Evolutionary conservation across 2,797 vertebrate species (phyloP), one percentile per base, ranked within the genome.

Genomic region (Erithacus rubecula): DNA sequence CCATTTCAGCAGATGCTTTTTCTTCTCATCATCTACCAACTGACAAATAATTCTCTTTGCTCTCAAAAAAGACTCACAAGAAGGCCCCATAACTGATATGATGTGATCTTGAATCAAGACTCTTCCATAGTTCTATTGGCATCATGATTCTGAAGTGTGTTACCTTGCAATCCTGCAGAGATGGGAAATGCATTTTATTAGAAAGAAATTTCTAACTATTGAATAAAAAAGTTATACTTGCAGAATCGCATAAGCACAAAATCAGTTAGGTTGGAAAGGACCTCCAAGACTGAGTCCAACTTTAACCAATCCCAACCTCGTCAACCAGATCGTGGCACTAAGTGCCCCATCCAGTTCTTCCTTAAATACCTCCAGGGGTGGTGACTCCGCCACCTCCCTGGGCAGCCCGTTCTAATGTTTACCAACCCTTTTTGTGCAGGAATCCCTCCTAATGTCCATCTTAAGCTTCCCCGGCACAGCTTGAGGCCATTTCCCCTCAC

Each of bases 351-450:
- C 29, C 43, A 39, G 20, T 19, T 21, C 58, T 56, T 47, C 29
- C 37, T 29, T 70, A 12, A 64, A 58, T 6, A 9, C 15, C 20
- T 37, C 29, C 3, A 21, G 5, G 7, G 24, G 3, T 0, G 0
- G 17, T 13, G 37, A 63, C 7, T 69, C 20, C 1, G 6, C 11
- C 43, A 44, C 29, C 36, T 76, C 10, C 22, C 20, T 9, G 43
- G 49, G 56, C 49, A 56, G 27, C 19, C n/a, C 14, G 24, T 53
- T 68, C 24, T 30, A 41, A 32, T 11, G 11, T 51, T 36, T 51
- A 62, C 56, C 9, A 43, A 39, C n/a, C 7, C n/a, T 26, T 37
- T 63, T 9, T 19, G 29, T 22, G 29, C 34, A 58, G 34, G 58
- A 89, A 63, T 83, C n/a, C 10, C 49, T 36, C 27, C 29, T 51